phyloP scores from a whole-genome alignment of 2,113 vertebrate species.

The Leucosticte australis region DNA sequence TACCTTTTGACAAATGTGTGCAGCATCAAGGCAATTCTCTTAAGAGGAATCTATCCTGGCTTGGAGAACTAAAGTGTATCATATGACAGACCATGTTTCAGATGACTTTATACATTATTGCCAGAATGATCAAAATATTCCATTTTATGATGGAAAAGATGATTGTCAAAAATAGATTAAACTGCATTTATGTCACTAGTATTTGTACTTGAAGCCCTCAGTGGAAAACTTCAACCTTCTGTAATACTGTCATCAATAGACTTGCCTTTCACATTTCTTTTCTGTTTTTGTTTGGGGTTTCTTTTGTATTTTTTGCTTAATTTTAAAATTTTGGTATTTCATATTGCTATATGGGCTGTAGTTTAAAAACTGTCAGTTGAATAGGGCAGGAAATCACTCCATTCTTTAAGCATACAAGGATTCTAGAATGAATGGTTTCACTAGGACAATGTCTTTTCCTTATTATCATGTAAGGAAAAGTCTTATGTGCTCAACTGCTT shows the following conservation, averaged over 20 bases:
- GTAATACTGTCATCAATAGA: background rate
- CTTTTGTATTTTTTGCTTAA: background rate
- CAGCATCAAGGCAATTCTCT: background rate
- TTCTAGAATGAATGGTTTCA: background rate
- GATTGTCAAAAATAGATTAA: background rate
- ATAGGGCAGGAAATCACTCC: background rate
- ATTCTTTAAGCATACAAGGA: background rate
- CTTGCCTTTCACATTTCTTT: background rate
- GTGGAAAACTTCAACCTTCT: background rate
- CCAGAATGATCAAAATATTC: background rate
- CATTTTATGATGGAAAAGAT: background rate
- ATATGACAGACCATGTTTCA: background rate
- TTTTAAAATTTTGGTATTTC: background rate
- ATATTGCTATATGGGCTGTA: background rate
- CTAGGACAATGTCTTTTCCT: background rate
- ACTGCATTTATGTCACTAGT: background rate
- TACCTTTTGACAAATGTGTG: background rate
- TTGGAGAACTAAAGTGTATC: background rate
- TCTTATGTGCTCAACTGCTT: background rate
- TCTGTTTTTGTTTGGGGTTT: background rate
- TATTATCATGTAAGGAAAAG: background rate
- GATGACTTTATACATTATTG: background rate
- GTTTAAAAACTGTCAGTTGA: background rate
- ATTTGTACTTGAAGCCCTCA: background rate
- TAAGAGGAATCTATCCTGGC: background rate